These are phyloP conservation scores for Oegoconia quadripuncta DNA, from an alignment of 2,888 invertebrate species.

Conservation along the genomic window DNA sequence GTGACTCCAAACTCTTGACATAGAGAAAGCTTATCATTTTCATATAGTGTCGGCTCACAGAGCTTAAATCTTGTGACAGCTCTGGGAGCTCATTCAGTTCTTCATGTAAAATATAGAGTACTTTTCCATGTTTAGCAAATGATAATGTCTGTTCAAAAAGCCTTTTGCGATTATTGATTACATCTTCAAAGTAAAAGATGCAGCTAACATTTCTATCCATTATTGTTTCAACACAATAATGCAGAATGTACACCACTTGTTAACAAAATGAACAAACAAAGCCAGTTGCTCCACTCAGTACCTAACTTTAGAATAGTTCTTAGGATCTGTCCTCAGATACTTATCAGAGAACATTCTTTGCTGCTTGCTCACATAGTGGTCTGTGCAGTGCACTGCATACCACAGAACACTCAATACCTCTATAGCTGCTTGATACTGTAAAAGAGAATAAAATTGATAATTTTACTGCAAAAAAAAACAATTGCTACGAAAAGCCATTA, in stretches of 20 bases:
- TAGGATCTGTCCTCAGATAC: no score
- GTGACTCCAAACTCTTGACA: conserved; percentile 45
- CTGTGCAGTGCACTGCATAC: no score
- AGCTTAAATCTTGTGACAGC: conserved; percentile 53
- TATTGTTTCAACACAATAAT: not conserved
- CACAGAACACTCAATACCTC: no score
- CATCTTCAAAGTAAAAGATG: conserved; percentile 43
- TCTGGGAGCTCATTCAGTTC: conserved; percentile 62
- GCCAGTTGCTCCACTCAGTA: no score
- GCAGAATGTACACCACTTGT: not conserved
- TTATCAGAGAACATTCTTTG: no score
- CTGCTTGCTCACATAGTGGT: not conserved
- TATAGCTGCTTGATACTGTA: no score
- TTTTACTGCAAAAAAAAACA: no score
- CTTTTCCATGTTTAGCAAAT: conserved; percentile 54
- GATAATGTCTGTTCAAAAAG: conserved; percentile 59
- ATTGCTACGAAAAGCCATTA: no score
- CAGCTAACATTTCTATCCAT: conserved; percentile 16
- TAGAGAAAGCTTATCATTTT: conserved; percentile 70
- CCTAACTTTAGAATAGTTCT: no score
- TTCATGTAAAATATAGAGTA: conserved; percentile 56
- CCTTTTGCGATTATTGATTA: conserved; percentile 41
- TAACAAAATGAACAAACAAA: no score
- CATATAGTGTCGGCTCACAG: conserved; percentile 55
- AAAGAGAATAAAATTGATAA: no score